Conservation (phyloP, 2,797 vertebrate genomes). For the Botia almorhae region DNA sequence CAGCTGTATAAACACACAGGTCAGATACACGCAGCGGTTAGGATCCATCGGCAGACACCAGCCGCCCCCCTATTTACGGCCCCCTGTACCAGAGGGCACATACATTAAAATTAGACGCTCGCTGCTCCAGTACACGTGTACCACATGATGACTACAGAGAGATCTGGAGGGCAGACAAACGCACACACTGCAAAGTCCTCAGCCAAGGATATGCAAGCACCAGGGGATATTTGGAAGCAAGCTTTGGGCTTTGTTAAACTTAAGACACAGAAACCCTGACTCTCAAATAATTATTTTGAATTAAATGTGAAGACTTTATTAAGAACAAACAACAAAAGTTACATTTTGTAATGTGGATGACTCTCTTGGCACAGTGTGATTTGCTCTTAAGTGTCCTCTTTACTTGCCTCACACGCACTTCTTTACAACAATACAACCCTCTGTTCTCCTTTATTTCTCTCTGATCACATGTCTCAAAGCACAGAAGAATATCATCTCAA, state of each 20-base stretch:
- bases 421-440: background rate
- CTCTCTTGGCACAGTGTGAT: background rate
- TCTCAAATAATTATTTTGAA: background rate
- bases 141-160: background rate
- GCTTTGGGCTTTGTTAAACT: background rate
- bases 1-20: constrained; percentile 76
- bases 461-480: constrained; percentile 1
- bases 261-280: background rate
- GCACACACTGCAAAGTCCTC: background rate
- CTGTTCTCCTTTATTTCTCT: background rate
- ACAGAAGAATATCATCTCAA: background rate
- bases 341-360: background rate
- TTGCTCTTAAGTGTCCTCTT: background rate
- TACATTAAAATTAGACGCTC: constrained; percentile 25
- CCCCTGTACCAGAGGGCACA: background rate
- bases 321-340: background rate
- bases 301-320: background rate
- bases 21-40: constrained; percentile 77
- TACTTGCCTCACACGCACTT: background rate
- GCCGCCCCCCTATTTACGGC: background rate
- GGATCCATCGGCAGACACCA: constrained; percentile 69
- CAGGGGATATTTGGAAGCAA: background rate
- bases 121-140: background rate
- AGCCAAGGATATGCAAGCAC: background rate
- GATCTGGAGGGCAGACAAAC: constrained; percentile 9